Percentiles rank a stretch among this genome's conserved stretches.
Evolutionary conservation across 2,888 invertebrate species (phyloP).

Genomic region (Hanleya hanleyi): DNA sequence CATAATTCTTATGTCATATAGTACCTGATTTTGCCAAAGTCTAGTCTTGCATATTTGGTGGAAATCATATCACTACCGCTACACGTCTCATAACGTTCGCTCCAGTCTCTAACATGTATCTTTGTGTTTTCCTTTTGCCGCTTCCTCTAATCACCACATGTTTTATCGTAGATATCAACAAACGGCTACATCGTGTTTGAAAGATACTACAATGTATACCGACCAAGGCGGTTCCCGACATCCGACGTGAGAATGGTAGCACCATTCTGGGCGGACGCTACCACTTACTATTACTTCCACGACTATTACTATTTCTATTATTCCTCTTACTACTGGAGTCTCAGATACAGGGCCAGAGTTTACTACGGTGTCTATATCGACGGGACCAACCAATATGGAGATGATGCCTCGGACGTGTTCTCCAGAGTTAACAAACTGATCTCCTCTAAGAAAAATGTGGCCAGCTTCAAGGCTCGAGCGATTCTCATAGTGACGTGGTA

Average conservation of each 20-base stretch:
- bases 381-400: neutral
- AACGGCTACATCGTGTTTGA: neutral
- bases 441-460: neutral
- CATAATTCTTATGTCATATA: too few relatives aligned
- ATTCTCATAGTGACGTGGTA: conserved; percentile 5
- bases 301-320: neutral
- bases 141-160: too few relatives aligned
- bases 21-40: too few relatives aligned
- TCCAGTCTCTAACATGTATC: too few relatives aligned
- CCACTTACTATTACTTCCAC: neutral
- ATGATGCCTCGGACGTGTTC: neutral
- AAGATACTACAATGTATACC: neutral
- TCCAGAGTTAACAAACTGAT: neutral
- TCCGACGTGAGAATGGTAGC: neutral
- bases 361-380: neutral
- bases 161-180: neutral
- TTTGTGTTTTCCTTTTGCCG: too few relatives aligned
- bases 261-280: neutral
- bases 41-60: too few relatives aligned
- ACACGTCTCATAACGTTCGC: too few relatives aligned
- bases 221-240: neutral
- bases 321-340: neutral
- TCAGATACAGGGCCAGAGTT: neutral
- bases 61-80: too few relatives aligned
- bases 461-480: neutral